Conservation (phyloP, 2,797 vertebrate species). For the Vipera latastei region DNA sequence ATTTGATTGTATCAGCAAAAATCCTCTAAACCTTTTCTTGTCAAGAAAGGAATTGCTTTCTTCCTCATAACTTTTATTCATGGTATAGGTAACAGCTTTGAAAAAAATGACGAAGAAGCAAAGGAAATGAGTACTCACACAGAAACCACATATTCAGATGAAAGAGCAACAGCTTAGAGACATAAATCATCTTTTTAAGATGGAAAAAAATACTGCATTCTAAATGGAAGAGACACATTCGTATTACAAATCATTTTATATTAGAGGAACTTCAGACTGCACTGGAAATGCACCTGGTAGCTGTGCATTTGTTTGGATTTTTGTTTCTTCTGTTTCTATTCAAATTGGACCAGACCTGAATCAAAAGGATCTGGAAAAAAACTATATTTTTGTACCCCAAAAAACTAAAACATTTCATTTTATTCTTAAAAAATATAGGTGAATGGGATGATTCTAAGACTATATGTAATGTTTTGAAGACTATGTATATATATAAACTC, state of each 20-base stretch:
- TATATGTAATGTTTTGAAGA: too few relatives aligned
- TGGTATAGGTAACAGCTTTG: neutral
- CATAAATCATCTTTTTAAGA: neutral
- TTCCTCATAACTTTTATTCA: conserved; percentile 7
- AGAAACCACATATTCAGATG: neutral
- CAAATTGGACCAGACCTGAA: neutral
- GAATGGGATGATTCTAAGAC: neutral
- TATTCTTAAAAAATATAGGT: neutral
- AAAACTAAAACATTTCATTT: neutral
- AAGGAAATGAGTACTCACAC: neutral
- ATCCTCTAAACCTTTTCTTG: neutral
- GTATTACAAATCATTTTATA: neutral
- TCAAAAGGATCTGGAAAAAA: neutral
- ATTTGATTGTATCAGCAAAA: neutral
- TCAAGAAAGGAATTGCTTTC: neutral
- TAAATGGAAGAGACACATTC: neutral
- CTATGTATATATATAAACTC: neutral
- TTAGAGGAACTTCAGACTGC: neutral
- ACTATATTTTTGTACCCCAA: neutral
- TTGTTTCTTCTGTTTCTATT: neutral
- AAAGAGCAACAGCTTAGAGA: neutral
- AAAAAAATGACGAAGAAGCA: neutral
- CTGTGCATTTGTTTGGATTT: neutral
- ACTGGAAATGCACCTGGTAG: neutral
- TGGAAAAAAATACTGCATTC: neutral